phyloP scores from a whole-genome alignment of 1,140 invertebrate genomes.

The Dufourea novaeangliae region DNA sequence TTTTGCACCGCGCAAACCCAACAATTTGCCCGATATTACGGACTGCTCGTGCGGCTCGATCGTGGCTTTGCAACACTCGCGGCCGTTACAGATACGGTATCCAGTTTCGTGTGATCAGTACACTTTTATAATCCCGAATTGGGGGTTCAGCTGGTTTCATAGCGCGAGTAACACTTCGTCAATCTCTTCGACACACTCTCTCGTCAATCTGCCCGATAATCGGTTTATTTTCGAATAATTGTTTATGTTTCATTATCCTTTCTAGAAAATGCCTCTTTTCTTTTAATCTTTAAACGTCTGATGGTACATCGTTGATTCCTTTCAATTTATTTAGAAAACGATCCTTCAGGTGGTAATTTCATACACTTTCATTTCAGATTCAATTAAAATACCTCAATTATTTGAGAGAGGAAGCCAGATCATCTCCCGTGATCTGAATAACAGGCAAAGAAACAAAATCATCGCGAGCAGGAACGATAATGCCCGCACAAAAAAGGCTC shows the following conservation, averaged over 20 bases:
- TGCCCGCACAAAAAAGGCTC: not conserved
- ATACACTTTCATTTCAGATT: not conserved
- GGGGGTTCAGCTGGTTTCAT: slow-evolving; percentile 3
- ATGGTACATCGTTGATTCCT: too few relatives aligned
- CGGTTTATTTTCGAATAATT: too few relatives aligned
- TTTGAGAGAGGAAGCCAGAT: not conserved
- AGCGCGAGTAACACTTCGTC: not conserved
- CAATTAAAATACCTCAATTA: slow-evolving; percentile 5
- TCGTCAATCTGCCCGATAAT: not conserved
- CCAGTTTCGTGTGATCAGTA: slow-evolving; percentile 39
- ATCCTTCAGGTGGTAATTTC: not conserved
- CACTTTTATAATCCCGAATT: slow-evolving; percentile 40
- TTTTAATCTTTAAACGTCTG: too few relatives aligned
- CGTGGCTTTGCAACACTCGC: slow-evolving; percentile 34
- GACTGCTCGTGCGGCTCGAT: slow-evolving; percentile 35
- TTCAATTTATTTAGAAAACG: too few relatives aligned
- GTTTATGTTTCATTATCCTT: too few relatives aligned
- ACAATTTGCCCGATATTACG: slow-evolving; percentile 74
- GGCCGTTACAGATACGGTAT: slow-evolving; percentile 57
- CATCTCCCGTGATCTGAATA: not conserved
- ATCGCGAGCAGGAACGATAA: not conserved
- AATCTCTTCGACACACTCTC: not conserved
- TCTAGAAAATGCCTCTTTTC: too few relatives aligned
- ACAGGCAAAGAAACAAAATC: slow-evolving; percentile 3
- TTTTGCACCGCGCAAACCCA: slow-evolving; percentile 61